These are phyloP conservation scores for Choloepus didactylus DNA, from an alignment of 2,797 vertebrate species.

Conservation along the genomic window DNA sequence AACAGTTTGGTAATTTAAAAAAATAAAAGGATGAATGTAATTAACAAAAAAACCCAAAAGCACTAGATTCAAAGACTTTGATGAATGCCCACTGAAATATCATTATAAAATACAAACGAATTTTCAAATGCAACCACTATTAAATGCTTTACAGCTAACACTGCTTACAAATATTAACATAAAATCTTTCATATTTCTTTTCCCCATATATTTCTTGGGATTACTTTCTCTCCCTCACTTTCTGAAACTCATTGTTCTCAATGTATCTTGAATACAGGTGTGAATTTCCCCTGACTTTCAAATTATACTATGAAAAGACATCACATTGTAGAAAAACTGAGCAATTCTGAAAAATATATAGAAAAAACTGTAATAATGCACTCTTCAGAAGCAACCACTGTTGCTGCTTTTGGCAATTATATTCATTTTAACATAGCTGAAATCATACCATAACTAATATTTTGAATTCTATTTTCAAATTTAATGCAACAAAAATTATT, in stretches of 20 bases:
- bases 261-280: not conserved
- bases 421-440: not conserved
- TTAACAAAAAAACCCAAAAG: not conserved
- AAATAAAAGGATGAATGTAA: not conserved
- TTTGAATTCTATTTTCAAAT: not conserved
- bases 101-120: not conserved
- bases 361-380: not conserved
- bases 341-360: not conserved
- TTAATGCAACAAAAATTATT: not conserved
- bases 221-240: not conserved
- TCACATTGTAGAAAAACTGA: not conserved
- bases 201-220: not conserved
- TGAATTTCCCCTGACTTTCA: not conserved
- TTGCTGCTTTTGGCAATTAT: not conserved
- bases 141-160: not conserved
- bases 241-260: not conserved
- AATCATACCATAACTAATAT: not conserved
- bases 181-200: not conserved
- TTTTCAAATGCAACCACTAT: not conserved
- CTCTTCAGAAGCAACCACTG: not conserved
- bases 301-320: not conserved
- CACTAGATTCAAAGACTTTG: not conserved
- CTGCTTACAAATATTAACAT: not conserved
- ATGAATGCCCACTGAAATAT: not conserved
- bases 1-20: not conserved